Evolutionary conservation across 92 coral and sea anemone genomes (phyloP), one percentile per base, ranked within the genome.

Genomic region (Porites lobata): DNA sequence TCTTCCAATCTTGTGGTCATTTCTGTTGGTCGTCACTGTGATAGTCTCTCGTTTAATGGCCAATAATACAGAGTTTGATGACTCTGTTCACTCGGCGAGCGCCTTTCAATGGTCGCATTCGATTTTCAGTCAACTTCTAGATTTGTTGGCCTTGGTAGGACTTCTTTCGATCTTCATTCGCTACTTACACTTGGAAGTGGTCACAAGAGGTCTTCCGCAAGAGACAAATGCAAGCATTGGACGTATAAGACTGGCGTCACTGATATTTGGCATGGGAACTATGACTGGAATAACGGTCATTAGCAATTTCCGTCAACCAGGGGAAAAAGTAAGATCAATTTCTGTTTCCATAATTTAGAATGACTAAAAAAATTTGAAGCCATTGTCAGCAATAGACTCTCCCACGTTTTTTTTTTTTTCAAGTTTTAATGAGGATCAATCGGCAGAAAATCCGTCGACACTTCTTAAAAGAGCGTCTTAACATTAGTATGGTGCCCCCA

Each of bases 1-100:
- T 83, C 78, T 94, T 82, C 96, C 94, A 58, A 63, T 86, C 7
- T 71, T 79, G n/a, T 94, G 96, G 96, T 88, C 96, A 20, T 71
- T 94, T 61, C 82, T 77, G 47, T 50, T 83, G 38, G 20, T 77
- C 3, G 29, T 19, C 70, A 59, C 52, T 1, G 82, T 77, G 51
- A 59, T 59, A 17, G 38, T 24, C 21, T 77, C 82, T 1, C 56
- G 58, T 62, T 62, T 77, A 54, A 61, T 77, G 24, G 15, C 69
- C 29, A 15, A 32, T 15, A 6, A 24, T 1, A 15, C 61, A 1
- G 14, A 29, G 9, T 12, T 10, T 8, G 50, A 19, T 59, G 82
- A 32, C 14, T 9, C 29, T 43, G 56, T 61, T 19, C 19, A 6
- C 10, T 8, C 9, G 18, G n/a, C 24, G 8, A 59, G 54, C 8